Conservation (phyloP, 2,113 vertebrate genomes). For the Coracopsis vasa region DNA sequence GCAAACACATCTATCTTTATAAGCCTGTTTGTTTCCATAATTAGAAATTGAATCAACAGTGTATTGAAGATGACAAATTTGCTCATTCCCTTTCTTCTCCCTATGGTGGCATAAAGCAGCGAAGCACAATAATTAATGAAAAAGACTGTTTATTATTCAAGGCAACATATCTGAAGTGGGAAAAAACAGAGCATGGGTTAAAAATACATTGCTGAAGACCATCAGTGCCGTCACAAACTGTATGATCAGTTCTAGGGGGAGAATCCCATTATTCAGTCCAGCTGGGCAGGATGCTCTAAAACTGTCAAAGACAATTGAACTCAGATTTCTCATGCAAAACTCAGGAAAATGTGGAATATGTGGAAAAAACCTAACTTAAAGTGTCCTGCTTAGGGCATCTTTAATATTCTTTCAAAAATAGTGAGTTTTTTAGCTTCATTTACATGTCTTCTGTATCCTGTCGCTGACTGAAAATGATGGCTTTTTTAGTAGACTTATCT, state of each 20-base stretch:
- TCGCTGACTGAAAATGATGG: not conserved
- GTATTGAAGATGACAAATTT: conserved; percentile 47
- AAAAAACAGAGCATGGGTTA: not conserved
- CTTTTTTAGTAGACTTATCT: not conserved
- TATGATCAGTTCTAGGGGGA: not conserved
- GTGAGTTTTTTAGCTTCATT: not conserved
- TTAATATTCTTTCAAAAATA: not conserved
- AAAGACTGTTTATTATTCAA: conserved; percentile 35
- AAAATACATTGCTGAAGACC: not conserved
- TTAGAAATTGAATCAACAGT: conserved; percentile 37
- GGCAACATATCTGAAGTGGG: not conserved
- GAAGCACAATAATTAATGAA: conserved; percentile 46
- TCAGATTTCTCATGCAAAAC: not conserved
- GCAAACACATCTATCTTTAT: conserved; percentile 28
- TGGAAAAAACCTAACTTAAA: not conserved
- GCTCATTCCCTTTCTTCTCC: conserved; percentile 36
- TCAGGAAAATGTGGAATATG: not conserved
- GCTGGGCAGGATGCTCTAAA: not conserved
- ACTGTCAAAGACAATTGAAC: not conserved
- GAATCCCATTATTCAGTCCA: not conserved
- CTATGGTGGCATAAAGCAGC: conserved; percentile 15
- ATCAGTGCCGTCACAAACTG: not conserved
- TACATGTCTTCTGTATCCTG: not conserved
- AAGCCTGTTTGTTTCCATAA: conserved; percentile 53
- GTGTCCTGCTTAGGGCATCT: not conserved